Evolutionary conservation across 2,888 invertebrate genomes (phyloP), one percentile per base, ranked within the genome.

Genomic region (Hyposoter didymator): DNA sequence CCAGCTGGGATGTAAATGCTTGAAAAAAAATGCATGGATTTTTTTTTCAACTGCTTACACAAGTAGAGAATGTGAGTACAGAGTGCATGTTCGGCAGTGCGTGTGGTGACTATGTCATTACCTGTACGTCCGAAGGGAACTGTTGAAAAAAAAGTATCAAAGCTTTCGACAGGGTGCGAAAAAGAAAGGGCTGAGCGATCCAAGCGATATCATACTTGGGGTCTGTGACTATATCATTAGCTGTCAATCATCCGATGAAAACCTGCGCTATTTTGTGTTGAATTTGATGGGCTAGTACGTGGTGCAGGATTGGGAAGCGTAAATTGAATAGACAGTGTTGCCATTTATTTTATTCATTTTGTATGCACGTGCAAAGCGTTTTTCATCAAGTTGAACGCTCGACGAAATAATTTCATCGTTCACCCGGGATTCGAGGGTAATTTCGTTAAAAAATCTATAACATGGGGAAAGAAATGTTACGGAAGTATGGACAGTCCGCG

Each of bases 191-290:
- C 19, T 55, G 55, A 28, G 14, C 14, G 55, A 19, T 12, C 22
- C 8, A 22, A 17, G 49, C 17, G 17, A 49, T n/a, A 6, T 6
- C n/a, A 28, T 28, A 12, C 55, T 3, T 55, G 4, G 22, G 8
- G 19, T 10, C 22, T 2, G 3, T 14, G 12, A 22, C 55, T 55
- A 5, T 55, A 55, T 28, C 0, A 55, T 55, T 55, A 55, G 12
- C 55, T 55, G 55, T 55, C 55, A 55, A 55, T 55, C 55, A 55
- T 55, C 12, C 19, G 10, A 8, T 55, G 55, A 55, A 55, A 28
- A 55, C 55, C 19, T 22, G 4, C 55, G 28, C 55, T 55, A 12
- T 28, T 22, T 55, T 22, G 22, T 52, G 19, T 17, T 52, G 19
- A 52, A 19, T 52, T 8, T 52, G 52, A 52, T 19, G 19, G 5